Conservation (phyloP, 2,888 invertebrate genomes). For the Tiliacea citrago region DNA sequence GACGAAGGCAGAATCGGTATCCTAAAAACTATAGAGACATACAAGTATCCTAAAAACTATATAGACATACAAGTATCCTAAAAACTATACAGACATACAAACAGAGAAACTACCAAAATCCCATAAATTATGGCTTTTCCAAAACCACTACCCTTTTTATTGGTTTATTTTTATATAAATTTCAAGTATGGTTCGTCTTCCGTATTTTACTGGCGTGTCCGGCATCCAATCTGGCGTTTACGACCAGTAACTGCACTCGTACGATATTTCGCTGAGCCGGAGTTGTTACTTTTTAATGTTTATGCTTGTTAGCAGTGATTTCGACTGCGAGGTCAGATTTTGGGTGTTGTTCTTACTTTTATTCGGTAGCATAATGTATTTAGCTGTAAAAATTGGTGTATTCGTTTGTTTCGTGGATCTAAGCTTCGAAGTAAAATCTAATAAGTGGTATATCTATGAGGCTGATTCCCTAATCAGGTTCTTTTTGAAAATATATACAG, state of each 20-base stretch:
- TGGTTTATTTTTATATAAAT: slow-evolving; percentile 19
- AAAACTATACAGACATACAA: background rate
- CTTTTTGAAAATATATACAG: background rate
- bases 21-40: background rate
- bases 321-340: slow-evolving; percentile 29
- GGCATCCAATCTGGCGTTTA: slow-evolving; percentile 40
- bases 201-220: slow-evolving; percentile 26
- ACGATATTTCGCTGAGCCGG: slow-evolving; percentile 15
- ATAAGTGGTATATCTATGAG: background rate
- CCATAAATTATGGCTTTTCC: background rate
- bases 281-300: slow-evolving; percentile 48
- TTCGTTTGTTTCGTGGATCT: background rate
- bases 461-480: background rate
- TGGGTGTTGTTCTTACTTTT: background rate
- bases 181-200: slow-evolving; percentile 1
- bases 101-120: background rate
- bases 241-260: slow-evolving; percentile 33
- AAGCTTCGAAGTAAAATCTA: too few relatives aligned
- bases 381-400: background rate
- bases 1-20: background rate
- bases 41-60: background rate
- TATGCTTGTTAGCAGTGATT: slow-evolving; percentile 30
- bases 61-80: background rate
- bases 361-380: background rate
- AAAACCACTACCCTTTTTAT: slow-evolving; percentile 10